These are phyloP conservation scores for Actinemys pallida DNA, from an alignment of 2,113 vertebrate species.

Conservation along the genomic window DNA sequence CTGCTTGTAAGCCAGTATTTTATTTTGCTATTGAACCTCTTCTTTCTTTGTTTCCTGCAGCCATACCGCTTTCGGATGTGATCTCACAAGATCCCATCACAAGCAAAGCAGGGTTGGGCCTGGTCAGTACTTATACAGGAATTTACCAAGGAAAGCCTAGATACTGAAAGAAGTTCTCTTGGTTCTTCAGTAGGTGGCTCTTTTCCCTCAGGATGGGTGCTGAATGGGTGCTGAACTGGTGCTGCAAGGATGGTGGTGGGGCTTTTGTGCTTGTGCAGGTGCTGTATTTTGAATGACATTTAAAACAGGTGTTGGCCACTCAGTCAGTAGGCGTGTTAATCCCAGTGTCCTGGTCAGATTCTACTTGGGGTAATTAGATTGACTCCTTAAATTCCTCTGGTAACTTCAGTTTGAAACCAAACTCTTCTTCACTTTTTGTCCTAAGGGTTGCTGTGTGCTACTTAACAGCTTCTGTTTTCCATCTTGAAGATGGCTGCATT, in stretches of 20 bases:
- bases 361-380: background rate
- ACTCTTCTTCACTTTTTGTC: background rate
- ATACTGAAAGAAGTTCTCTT: background rate
- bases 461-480: background rate
- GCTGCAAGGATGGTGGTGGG: background rate
- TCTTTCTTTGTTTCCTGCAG: background rate
- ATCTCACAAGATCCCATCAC: background rate
- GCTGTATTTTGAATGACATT: background rate
- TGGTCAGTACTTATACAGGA: background rate
- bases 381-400: background rate
- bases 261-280: background rate
- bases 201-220: background rate
- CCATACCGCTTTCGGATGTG: background rate
- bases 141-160: background rate
- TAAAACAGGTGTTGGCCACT: background rate
- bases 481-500: background rate
- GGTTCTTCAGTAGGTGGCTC: background rate
- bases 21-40: background rate
- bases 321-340: background rate
- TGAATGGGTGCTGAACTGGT: background rate
- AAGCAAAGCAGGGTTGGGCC: background rate
- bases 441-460: background rate
- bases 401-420: background rate
- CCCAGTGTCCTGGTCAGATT: conserved; percentile 12
- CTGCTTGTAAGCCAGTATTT: background rate